Base-by-base conservation (phyloP, 2,888 invertebrate species). In the Zygaena filipendulae region DNA sequence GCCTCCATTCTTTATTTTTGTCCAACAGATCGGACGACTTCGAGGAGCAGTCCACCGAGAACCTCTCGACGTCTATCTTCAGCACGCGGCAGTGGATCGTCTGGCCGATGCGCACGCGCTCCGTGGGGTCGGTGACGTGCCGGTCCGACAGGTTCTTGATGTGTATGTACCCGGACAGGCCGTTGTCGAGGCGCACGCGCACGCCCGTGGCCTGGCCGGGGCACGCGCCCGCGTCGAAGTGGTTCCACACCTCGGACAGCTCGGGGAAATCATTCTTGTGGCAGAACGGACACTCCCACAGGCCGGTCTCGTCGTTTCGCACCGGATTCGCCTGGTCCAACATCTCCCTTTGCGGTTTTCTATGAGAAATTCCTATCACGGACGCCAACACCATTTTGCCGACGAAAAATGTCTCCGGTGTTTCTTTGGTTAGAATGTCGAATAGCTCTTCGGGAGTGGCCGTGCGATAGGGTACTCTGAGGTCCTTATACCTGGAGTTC, bases 201-300 rank as follows among this genome's bases (percentile, higher is more conserved):
- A 99, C 90, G 1, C 99, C 99, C 0, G 92, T 91, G 0, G 98
- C 94, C 59, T 95, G 92, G 0, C 99, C 99, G 0, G 95, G 97
- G 70, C 99, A 99, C 2, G 90, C 87, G 13, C 92, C 94, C 1
- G 94, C 92, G 68, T 98, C 97, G 77, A 97, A 97, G 67, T 98
- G 97, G 69, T 94, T 95, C 97, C 97, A 98, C 25, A 97, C 97
- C 80, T 97, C 97, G 11, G 95, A 94, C 14, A 97, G 75, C 59
- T 97, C 97, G 0, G 95, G 92, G 51, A 98, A 97, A 64, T 97
- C 95, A 56, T 95, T 95, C 59, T 95, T 95, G 43, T 92, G 82
- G 75, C 98, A 98, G 71, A 97, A 97, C 0, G 97, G 97, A 79
- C 98, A 98, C 59, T 96, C 94, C 97, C 97, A 98, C 21, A 96